Evolutionary conservation across 2,113 vertebrate genomes (phyloP).

Genomic region (Atlantisia rogersi): DNA sequence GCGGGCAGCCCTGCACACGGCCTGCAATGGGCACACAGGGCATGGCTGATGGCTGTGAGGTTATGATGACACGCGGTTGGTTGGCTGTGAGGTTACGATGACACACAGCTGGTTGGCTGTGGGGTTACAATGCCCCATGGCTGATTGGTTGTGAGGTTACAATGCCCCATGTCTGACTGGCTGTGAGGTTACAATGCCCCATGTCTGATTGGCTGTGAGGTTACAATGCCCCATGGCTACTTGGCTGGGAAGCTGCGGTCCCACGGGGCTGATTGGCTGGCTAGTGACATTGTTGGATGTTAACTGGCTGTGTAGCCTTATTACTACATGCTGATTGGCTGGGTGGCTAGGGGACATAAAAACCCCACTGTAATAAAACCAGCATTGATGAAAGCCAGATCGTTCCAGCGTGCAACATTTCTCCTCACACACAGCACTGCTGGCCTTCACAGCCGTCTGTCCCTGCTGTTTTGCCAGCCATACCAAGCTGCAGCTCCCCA

Average conservation of each 20-base stretch:
- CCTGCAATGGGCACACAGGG: background rate
- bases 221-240: background rate
- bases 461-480: background rate
- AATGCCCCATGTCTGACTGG: background rate
- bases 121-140: accelerated
- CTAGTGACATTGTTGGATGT: background rate
- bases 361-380: accelerated
- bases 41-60: background rate
- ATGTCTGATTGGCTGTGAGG: background rate
- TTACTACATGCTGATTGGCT: background rate
- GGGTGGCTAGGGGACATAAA: too few relatives aligned
- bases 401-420: background rate
- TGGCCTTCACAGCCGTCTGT: background rate
- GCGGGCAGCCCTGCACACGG: too few relatives aligned
- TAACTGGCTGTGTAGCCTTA: background rate
- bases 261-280: background rate
- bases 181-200: background rate
- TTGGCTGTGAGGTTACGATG: background rate
- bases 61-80: accelerated
- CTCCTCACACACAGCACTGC: background rate
- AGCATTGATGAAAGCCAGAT: background rate
- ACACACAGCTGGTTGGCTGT: too few relatives aligned
- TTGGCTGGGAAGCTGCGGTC: background rate
- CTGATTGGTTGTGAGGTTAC: background rate
- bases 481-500: background rate